phyloP scores from a whole-genome alignment of 2,888 invertebrate species.

The Thereva unica region DNA sequence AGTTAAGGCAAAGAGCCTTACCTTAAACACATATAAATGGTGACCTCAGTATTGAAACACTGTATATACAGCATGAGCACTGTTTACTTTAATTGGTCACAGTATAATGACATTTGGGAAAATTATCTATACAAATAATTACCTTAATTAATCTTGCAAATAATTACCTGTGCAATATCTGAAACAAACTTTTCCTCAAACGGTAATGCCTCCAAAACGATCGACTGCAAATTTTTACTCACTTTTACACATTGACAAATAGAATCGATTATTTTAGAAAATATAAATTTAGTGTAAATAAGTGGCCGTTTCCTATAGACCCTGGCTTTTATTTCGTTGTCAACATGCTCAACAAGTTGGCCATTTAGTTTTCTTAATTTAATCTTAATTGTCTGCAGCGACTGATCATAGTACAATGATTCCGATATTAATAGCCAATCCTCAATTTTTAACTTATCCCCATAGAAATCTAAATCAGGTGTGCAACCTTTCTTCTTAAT shows the following conservation, averaged over 20 bases:
- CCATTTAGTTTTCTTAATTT: conserved; percentile 61
- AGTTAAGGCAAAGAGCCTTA: no score
- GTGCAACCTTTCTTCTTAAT: conserved; percentile 55
- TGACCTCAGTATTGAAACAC: no score
- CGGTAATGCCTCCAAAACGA: conserved; percentile 75
- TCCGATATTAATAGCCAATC: conserved; percentile 79
- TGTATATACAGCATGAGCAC: no score
- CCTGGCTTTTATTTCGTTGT: conserved; percentile 66
- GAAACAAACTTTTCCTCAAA: conserved; percentile 69
- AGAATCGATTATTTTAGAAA: conserved; percentile 69
- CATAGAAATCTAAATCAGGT: conserved; percentile 69
- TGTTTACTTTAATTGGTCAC: no score
- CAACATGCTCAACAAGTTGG: conserved; percentile 53
- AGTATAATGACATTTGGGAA: no score
- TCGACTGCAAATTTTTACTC: conserved; percentile 64
- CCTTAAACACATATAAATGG: no score
- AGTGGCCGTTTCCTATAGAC: conserved; percentile 67
- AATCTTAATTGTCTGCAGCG: conserved; percentile 70
- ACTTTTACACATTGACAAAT: conserved; percentile 66
- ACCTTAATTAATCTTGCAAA: no score
- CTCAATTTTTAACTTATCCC: conserved; percentile 73
- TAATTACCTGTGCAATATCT: conserved; percentile 62
- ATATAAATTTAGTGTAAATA: conserved; percentile 71
- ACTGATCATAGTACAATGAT: conserved; percentile 72
- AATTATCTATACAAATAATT: not conserved